Base-by-base conservation (phyloP, 2,888 invertebrate species). In the Oligia fasciuncula region DNA sequence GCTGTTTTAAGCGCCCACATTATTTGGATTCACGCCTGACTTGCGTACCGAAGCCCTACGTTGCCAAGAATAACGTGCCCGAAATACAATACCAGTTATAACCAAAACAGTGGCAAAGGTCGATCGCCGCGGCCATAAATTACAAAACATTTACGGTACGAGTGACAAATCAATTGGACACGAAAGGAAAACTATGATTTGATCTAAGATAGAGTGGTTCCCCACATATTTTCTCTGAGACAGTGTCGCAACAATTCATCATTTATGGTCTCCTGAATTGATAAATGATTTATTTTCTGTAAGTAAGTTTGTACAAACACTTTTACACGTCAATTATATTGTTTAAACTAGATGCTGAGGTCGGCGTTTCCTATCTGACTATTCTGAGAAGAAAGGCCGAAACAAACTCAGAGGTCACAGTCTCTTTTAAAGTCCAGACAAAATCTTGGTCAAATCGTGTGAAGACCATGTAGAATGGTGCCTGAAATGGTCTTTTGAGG, bases 41-140 rank as follows among this genome's bases (percentile, higher is more conserved):
- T 73, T 66, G 43, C 79, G 84, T 85, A 76, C 35, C 51, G 79
- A 79, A 77, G 82, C 68, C 65, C 78, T 81, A 76, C 77, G 76
- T 84, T 89, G 89, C 89, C 89, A 89, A 89, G 88, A 89, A 89
- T 88, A 88, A 83, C 80, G 80, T 54, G 60, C 80, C 89, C 80
- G 83, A 89, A 89, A 89, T 88, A 89, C 84, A 85, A 85, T 83
- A 75, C 81, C 54, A 68, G 77, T 78, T 85, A 71, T 81, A 84
- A 88, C 84, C 89, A 89, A 88, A 89, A 89, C 88, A 89, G 65
- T 81, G 69, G 71, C 79, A 81, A 86, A 89, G 89, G 88, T 89
- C 88, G 78, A 74, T 65, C 76, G 84, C 65, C 79, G 83, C 76
- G 85, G 77, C 77, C 77, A 40, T 76, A 75, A 62, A 77, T 88